Conservation (phyloP, 2,888 invertebrate genomes). For the Lasius fuliginosus region DNA sequence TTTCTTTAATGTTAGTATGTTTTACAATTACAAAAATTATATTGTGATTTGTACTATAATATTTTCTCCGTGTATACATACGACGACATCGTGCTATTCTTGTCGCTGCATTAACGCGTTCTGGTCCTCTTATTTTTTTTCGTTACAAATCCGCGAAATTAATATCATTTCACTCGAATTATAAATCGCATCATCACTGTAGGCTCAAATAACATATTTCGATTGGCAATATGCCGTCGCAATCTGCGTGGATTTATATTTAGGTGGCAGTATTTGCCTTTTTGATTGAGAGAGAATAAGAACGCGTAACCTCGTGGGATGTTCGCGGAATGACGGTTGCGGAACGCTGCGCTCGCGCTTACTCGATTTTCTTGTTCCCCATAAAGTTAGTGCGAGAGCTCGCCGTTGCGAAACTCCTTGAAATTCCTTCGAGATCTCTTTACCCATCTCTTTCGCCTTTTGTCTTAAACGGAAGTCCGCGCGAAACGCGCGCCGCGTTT, state of each 20-base stretch:
- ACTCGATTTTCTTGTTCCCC: constrained; percentile 28
- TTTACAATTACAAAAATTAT: too few species aligned
- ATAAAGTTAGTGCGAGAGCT: constrained; percentile 42
- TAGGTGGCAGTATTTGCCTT: constrained; percentile 23
- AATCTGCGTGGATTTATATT: constrained; percentile 25
- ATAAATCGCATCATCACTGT: not conserved
- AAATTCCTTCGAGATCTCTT: constrained; percentile 57
- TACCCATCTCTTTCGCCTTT: constrained; percentile 47
- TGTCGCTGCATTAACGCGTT: not conserved
- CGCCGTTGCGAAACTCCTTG: constrained; percentile 59
- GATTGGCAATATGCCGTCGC: not conserved
- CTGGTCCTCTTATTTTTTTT: not conserved
- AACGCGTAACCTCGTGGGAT: constrained; percentile 23
- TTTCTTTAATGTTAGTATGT: too few species aligned
- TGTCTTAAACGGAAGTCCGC: constrained; percentile 37
- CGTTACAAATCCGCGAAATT: not conserved
- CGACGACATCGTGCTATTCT: not conserved
- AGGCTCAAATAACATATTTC: not conserved
- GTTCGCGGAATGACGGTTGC: constrained; percentile 23
- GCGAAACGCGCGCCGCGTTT: constrained; percentile 36
- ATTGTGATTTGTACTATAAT: too few species aligned
- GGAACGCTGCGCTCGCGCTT: constrained; percentile 19
- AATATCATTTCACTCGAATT: not conserved
- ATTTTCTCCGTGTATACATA: too few species aligned
- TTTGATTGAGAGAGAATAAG: constrained; percentile 39